phyloP scores from a whole-genome alignment of 2,797 vertebrate species.

The Macropus fuliginosus region DNA sequence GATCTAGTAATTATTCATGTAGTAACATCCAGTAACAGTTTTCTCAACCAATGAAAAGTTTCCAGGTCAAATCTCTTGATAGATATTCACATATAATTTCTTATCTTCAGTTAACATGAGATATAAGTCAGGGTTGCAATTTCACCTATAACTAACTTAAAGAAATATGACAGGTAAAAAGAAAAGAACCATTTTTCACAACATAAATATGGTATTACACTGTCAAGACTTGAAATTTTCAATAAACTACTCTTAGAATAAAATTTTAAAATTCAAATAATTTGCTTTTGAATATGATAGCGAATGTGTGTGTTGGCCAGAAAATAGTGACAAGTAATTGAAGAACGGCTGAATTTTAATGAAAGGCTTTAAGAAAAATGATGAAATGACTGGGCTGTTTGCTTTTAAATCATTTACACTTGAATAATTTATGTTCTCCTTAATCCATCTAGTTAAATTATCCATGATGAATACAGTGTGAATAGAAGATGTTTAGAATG shows the following conservation, averaged over 20 bases:
- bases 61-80: slow-evolving; percentile 64
- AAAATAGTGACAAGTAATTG: slow-evolving; percentile 75
- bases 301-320: slow-evolving; percentile 69
- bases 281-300: slow-evolving; percentile 69
- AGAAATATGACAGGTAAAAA: slow-evolving; percentile 65
- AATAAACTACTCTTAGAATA: slow-evolving; percentile 62
- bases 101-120: slow-evolving; percentile 64
- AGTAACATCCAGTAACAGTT: slow-evolving; percentile 67
- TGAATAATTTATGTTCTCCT: slow-evolving; percentile 78
- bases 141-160: slow-evolving; percentile 77
- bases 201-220: slow-evolving; percentile 69
- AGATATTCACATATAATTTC: slow-evolving; percentile 52
- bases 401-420: slow-evolving; percentile 75
- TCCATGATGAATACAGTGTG: slow-evolving; percentile 62
- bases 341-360: slow-evolving; percentile 68
- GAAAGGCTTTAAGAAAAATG: slow-evolving; percentile 67
- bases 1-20: slow-evolving; percentile 79
- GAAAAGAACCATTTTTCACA: slow-evolving; percentile 61
- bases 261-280: slow-evolving; percentile 61
- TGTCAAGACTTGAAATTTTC: slow-evolving; percentile 75
- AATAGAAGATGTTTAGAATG: slow-evolving; percentile 68
- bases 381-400: slow-evolving; percentile 66
- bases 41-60: slow-evolving; percentile 74
- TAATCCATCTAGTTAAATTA: slow-evolving; percentile 73
- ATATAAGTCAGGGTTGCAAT: slow-evolving; percentile 68